Evolutionary conservation across 2,797 vertebrate species (phyloP).

Genomic region (Sebastes oblongus): DNA sequence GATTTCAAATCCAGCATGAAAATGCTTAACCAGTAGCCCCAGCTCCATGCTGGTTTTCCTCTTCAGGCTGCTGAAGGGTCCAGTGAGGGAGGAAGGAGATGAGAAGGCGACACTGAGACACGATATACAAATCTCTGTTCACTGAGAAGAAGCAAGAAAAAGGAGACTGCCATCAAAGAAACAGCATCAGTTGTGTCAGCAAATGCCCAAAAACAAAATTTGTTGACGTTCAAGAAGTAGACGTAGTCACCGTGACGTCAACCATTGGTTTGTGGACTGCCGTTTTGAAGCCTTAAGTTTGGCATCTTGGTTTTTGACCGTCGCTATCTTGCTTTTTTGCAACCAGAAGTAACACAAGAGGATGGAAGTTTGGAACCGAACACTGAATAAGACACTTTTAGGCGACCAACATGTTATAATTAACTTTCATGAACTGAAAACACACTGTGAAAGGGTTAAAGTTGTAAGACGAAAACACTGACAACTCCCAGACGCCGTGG

Average conservation of each 20-base stretch:
- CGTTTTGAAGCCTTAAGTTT: not conserved
- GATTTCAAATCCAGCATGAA: slow-evolving; percentile 94
- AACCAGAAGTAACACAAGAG: not conserved
- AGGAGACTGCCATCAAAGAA: not conserved
- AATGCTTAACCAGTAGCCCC: slow-evolving; percentile 86
- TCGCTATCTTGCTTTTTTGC: not conserved
- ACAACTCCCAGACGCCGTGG: not conserved
- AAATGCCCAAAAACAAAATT: not conserved
- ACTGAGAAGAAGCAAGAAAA: slow-evolving; percentile 17
- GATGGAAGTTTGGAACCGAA: not conserved
- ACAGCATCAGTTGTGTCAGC: not conserved
- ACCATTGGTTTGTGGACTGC: not conserved
- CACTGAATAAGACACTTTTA: not conserved
- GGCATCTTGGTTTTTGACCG: not conserved
- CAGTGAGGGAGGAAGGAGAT: slow-evolving; percentile 8
- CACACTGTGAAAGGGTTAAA: not conserved
- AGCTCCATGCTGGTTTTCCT: slow-evolving; percentile 65
- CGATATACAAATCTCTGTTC: slow-evolving; percentile 10
- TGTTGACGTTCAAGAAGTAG: not conserved
- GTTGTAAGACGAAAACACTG: too few species aligned
- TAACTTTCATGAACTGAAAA: not conserved
- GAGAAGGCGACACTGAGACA: slow-evolving; percentile 16
- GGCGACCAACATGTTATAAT: not conserved
- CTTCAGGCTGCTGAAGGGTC: slow-evolving; percentile 17
- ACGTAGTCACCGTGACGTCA: not conserved